These are phyloP conservation scores for Volucella bombylans DNA, from an alignment of 2,888 invertebrate species.

Conservation along the genomic window DNA sequence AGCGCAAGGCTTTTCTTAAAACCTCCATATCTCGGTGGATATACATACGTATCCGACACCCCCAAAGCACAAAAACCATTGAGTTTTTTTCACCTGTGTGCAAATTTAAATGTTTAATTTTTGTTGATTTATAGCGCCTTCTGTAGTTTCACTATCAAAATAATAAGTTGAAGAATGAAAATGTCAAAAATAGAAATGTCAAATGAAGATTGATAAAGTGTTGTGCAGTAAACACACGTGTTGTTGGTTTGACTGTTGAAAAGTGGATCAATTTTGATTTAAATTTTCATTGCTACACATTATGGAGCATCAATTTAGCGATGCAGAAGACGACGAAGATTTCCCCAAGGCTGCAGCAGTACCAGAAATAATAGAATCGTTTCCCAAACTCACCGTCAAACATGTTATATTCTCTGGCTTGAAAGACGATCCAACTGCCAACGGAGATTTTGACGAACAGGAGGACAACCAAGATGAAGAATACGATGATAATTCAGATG, in stretches of 20 bases:
- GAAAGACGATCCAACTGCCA: constrained; percentile 51
- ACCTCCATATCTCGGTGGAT: too few species aligned
- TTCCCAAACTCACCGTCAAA: constrained; percentile 77
- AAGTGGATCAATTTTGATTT: background rate
- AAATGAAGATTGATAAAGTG: background rate
- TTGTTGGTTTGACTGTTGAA: constrained; percentile 9
- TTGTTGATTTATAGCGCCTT: too few species aligned
- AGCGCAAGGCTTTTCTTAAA: too few species aligned
- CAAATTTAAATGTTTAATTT: too few species aligned
- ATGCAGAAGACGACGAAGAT: constrained; percentile 80
- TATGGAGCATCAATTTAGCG: constrained; percentile 80
- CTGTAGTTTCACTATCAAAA: too few species aligned
- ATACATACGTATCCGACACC: too few species aligned
- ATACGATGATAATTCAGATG: constrained; percentile 76
- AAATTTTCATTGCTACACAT: constrained; percentile 47
- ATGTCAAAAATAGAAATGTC: constrained; percentile 20
- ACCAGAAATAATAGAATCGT: constrained; percentile 72
- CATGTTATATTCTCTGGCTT: constrained; percentile 78
- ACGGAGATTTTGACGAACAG: constrained; percentile 63
- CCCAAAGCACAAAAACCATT: too few species aligned
- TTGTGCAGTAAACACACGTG: constrained; percentile 43
- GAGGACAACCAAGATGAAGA: constrained; percentile 75
- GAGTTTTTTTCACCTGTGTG: too few species aligned
- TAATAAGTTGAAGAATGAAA: too few species aligned
- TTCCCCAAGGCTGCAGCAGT: background rate